Base-by-base conservation (phyloP, 1,140 invertebrate genomes). In the Drosophila arizonae region DNA sequence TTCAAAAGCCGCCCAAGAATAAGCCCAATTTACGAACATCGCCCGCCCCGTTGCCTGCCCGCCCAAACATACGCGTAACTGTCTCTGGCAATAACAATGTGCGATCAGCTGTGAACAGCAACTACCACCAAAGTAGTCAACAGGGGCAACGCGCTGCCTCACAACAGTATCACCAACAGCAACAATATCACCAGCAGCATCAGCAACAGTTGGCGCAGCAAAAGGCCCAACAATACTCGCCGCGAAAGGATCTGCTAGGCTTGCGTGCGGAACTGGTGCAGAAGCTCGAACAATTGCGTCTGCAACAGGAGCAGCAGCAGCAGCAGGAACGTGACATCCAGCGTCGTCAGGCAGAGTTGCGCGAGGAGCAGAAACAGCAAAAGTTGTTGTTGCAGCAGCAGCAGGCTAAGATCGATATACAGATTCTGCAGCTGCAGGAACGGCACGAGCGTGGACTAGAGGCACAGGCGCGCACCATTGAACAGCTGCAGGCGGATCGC, bases 1-100 rank as follows among this genome's bases (percentile, higher is more conserved):
- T 0, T 3, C 90, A 91, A 41, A 91, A 86, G 33, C 0, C 1
- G 41, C 71, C 30, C 26, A 68, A 39, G 46, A 11, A 13, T 30
- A 64, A 21, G 2, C 3, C 15, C 10, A 21, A 13, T 28, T 10
- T 4, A 10, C 46, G 30, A 10, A 6, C 45, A 13, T 5, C 26
- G 4, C 4, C 62, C 41, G 5, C 17, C 17, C 17, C 17, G 17
- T 17, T 17, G 17, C 11, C 17, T 50, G 15, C 58, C 10, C 30
- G 26, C 57, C 1, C 30, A 39, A 11, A 43, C 57, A 24, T 28
- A 28, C n/a, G 5, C 0, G 3, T 0, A 15, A 1, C 11, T 5
- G 17, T 28, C 6, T 10, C 6, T n/a, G 2, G 30, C n/a, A 39
- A 15, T 21, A 10, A 13, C 65, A 56, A 62, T 50, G 5, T 0